Evolutionary conservation across 2,888 invertebrate genomes (phyloP).

Genomic region (Aphidius colemani): DNA sequence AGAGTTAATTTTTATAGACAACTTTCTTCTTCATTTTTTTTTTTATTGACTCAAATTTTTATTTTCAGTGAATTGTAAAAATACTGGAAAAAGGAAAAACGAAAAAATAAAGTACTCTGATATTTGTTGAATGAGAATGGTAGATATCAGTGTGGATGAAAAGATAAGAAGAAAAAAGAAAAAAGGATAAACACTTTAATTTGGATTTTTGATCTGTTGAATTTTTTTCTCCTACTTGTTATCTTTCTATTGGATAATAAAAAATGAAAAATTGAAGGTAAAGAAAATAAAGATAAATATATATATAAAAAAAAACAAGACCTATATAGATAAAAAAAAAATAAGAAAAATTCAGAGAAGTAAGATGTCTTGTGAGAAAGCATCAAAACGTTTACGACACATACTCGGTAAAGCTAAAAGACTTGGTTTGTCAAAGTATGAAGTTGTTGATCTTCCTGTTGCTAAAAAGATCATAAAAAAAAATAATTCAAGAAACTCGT

Average conservation of each 20-base stretch:
- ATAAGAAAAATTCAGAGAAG: background rate
- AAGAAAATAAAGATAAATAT: slow-evolving; percentile 1
- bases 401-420: slow-evolving; percentile 45
- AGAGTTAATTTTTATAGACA: background rate
- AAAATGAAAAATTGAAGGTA: slow-evolving; percentile 6
- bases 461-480: slow-evolving; percentile 43
- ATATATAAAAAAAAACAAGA: background rate
- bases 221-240: background rate
- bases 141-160: background rate
- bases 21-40: no score
- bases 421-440: slow-evolving; percentile 43
- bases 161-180: background rate
- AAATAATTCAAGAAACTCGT: slow-evolving; percentile 33
- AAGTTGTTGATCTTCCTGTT: slow-evolving; percentile 44
- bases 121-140: background rate
- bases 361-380: slow-evolving; percentile 49
- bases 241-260: background rate
- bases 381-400: slow-evolving; percentile 45
- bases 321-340: slow-evolving; percentile 5
- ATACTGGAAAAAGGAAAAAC: no score
- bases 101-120: no score
- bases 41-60: background rate
- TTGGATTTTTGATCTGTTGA: background rate
- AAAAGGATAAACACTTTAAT: no score
- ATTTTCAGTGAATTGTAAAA: no score